Base-by-base conservation (phyloP, 2,888 invertebrate species). In the Syritta pipiens region DNA sequence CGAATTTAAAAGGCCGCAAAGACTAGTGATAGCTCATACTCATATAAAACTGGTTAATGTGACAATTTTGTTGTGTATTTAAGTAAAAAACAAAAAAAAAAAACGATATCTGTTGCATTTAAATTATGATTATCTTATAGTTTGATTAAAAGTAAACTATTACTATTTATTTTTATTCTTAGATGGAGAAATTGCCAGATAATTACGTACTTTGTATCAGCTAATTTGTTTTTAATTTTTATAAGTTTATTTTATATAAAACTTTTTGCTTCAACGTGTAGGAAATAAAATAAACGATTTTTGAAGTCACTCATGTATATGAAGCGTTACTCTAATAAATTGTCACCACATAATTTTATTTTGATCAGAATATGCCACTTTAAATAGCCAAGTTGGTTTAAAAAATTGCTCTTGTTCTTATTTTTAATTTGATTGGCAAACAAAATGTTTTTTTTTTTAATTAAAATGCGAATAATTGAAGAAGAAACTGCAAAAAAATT, bases 21-120 rank as follows among this genome's bases (percentile, higher is more conserved):
- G 68, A 75, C 55, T 68, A 68, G 67, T 69, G 24, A 51, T 59
- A 69, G 59, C 19, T 49, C 40, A 30, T 9, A 57, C n/a, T 57
- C 40, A 26, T 57, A 49, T 42, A 32, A 40, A 40, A 28, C 40
- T 63, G 49, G 37, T 37, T 17, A 17, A 1, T 37, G 37, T 17
- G n/a, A n/a, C n/a, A n/a, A n/a, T n/a, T n/a, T n/a, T n/a, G n/a
- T n/a, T n/a, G n/a, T n/a, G n/a, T n/a, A n/a, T n/a, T n/a, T n/a
- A n/a, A n/a, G n/a, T n/a, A n/a, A n/a, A n/a, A n/a, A n/a, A n/a
- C n/a, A n/a, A n/a, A n/a, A n/a, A n/a, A n/a, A n/a, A n/a, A n/a
- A n/a, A n/a, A n/a, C n/a, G n/a, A 37, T 17, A 37, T 28, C 28
- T 57, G 42, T 24, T 28, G 37, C 40, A 55, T 55, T 55, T 40